Evolutionary conservation across 2,797 vertebrate species (phyloP).

Genomic region (Crax fasciolata): DNA sequence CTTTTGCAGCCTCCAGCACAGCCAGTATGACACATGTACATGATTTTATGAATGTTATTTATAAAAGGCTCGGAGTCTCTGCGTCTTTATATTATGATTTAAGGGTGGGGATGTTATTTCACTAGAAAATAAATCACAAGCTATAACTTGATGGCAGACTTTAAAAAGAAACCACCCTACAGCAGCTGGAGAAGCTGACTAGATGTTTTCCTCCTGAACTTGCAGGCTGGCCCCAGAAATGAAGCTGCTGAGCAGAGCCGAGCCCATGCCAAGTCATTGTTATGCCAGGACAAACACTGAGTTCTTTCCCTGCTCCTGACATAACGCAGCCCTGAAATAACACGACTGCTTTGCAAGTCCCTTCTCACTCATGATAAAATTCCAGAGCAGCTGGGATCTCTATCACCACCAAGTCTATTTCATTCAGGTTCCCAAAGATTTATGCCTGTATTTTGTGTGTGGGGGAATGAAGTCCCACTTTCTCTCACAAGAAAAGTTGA

Average conservation of each 20-base stretch:
- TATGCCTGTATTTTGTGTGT: not conserved
- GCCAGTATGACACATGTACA: not conserved
- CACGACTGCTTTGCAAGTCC: not conserved
- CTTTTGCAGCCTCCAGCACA: not conserved
- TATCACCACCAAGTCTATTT: not conserved
- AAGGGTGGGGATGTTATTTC: slow-evolving; percentile 60
- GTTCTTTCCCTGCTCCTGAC: not conserved
- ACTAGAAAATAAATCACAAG: slow-evolving; percentile 46
- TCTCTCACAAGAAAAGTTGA: not conserved
- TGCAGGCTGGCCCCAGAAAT: slow-evolving; percentile 28
- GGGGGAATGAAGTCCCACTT: not conserved
- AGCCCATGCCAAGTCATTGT: slow-evolving; percentile 31
- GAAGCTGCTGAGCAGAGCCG: slow-evolving; percentile 28
- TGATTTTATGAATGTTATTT: slow-evolving; percentile 4
- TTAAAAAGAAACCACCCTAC: slow-evolving; percentile 54
- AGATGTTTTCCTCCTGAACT: slow-evolving; percentile 43
- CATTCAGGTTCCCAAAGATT: not conserved
- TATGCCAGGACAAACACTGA: slow-evolving; percentile 17
- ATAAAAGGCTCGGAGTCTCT: slow-evolving; percentile 1
- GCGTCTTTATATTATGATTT: not conserved
- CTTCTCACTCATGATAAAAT: not conserved
- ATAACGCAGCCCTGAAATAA: not conserved
- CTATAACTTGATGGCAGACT: slow-evolving; percentile 37
- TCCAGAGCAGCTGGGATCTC: not conserved
- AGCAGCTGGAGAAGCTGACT: slow-evolving; percentile 17